A percentile compares a stretch with the other conserved stretches of the same genome.
These are phyloP conservation scores for Melanotaenia pygmaea DNA, from an alignment of 2,797 vertebrate species.

Conservation along the genomic window DNA sequence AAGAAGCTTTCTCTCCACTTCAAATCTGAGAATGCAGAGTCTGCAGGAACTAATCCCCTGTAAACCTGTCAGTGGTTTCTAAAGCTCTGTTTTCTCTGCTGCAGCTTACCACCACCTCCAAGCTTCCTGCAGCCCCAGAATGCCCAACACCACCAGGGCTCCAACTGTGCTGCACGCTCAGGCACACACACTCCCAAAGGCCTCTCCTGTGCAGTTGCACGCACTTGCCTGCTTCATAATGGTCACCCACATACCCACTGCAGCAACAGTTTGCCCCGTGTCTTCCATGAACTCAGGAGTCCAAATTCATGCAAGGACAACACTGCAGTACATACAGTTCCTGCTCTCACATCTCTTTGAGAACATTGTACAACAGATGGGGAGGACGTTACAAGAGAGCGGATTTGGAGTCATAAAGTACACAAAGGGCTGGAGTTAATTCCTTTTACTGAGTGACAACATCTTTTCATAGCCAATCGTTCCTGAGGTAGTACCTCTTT, in stretches of 20 bases:
- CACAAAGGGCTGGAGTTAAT: slow-evolving; percentile 64
- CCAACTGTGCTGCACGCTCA: slow-evolving; percentile 61
- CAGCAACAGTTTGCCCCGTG: slow-evolving; percentile 21
- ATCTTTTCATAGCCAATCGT: slow-evolving; percentile 43
- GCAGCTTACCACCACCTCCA: slow-evolving; percentile 73
- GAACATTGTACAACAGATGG: slow-evolving; percentile 65
- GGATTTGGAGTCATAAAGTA: slow-evolving; percentile 68
- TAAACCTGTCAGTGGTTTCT: slow-evolving; percentile 85
- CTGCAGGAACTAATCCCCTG: slow-evolving; percentile 86
- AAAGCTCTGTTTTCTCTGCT: slow-evolving; percentile 74
- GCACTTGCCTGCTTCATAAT: slow-evolving; percentile 34
- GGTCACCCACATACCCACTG: slow-evolving; percentile 58
- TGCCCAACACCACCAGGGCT: slow-evolving; percentile 58
- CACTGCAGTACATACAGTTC: slow-evolving; percentile 39
- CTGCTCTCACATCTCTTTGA: slow-evolving; percentile 18
- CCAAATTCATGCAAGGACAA: slow-evolving; percentile 14
- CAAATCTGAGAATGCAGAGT: slow-evolving; percentile 86
- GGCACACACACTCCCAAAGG: slow-evolving; percentile 57
- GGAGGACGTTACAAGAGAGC: slow-evolving; percentile 54
- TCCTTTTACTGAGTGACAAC: slow-evolving; percentile 49
- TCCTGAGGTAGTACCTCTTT: slow-evolving; percentile 27
- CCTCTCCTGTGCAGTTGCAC: slow-evolving; percentile 50
- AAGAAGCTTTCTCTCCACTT: slow-evolving; percentile 87
- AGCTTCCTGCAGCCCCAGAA: slow-evolving; percentile 67
- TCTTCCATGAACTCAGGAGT: slow-evolving; percentile 25